A percentile compares a stretch with the other conserved stretches of the same genome.
Evolutionary conservation across 2,888 invertebrate species (phyloP).

Genomic region (Myathropa florea): DNA sequence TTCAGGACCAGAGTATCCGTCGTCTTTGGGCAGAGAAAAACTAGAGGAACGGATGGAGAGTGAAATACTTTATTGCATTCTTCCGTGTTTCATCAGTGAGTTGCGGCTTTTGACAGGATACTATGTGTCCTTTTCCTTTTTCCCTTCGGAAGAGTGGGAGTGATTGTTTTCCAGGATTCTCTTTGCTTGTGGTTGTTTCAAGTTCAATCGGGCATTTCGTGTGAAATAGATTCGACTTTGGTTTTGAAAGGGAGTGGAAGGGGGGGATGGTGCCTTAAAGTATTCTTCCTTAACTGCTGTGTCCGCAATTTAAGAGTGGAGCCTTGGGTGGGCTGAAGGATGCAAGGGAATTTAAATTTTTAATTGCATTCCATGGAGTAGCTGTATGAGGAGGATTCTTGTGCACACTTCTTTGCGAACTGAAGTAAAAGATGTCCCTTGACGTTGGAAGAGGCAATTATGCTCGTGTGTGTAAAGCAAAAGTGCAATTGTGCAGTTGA

Average conservation of each 20-base stretch:
- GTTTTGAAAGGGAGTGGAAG: not conserved
- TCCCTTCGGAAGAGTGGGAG: not conserved
- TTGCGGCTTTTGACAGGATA: not conserved
- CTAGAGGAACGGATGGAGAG: not conserved
- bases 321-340: not conserved
- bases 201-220: conserved; percentile 24
- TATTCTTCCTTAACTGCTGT: not conserved
- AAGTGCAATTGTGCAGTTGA: not conserved
- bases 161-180: not conserved
- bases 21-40: too few species aligned
- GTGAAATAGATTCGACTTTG: conserved; percentile 2
- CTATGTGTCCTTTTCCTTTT: not conserved
- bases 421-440: not conserved
- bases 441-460: not conserved
- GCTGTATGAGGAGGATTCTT: not conserved
- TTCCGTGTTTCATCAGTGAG: conserved; percentile 8
- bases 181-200: not conserved
- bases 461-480: not conserved
- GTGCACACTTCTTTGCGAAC: not conserved
- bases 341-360: not conserved
- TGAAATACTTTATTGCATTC: conserved; percentile 38
- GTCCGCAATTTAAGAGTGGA: not conserved
- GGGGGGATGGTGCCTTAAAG: not conserved
- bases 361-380: not conserved
- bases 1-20: not conserved